Conservation (phyloP, 2,797 vertebrate genomes). For the Helicolenus hilgendorfi region DNA sequence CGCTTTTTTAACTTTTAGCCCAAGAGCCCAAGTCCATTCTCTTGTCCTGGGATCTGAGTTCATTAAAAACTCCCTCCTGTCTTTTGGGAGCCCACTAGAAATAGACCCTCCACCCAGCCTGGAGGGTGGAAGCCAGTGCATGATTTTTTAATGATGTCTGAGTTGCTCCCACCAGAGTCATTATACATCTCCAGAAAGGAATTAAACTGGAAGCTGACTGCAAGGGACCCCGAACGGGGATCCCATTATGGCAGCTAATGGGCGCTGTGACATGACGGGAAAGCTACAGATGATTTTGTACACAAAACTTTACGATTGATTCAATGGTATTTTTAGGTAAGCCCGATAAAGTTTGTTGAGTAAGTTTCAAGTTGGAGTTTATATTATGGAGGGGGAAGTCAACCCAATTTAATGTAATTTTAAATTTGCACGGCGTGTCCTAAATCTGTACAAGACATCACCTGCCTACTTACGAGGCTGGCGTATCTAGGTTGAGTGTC, state of each 20-base stretch:
- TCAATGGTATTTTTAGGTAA: not conserved
- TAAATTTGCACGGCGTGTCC: conserved; percentile 58
- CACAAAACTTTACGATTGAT: conserved; percentile 1
- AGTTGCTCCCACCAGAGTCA: conserved; percentile 68
- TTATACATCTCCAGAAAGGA: conserved; percentile 66
- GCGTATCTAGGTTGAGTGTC: conserved; percentile 70
- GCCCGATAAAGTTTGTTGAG: conserved; percentile 7
- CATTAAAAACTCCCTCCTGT: conserved; percentile 73
- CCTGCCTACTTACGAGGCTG: conserved; percentile 56
- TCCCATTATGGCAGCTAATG: conserved; percentile 41
- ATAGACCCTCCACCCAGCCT: conserved; percentile 65
- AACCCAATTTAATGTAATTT: conserved; percentile 61
- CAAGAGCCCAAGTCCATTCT: conserved; percentile 43
- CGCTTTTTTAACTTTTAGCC: conserved; percentile 12
- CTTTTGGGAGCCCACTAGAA: conserved; percentile 67
- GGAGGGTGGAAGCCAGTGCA: conserved; percentile 48
- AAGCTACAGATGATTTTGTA: conserved; percentile 21
- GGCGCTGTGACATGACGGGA: conserved; percentile 38
- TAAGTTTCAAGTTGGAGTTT: conserved; percentile 17
- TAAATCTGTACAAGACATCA: conserved; percentile 67
- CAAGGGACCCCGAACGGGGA: conserved; percentile 27
- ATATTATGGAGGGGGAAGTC: conserved; percentile 13
- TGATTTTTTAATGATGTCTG: conserved; percentile 80
- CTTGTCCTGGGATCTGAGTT: conserved; percentile 61
- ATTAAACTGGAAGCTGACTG: conserved; percentile 56